Conservation (phyloP, 2,888 invertebrate species). For the Xestia sexstrigata region DNA sequence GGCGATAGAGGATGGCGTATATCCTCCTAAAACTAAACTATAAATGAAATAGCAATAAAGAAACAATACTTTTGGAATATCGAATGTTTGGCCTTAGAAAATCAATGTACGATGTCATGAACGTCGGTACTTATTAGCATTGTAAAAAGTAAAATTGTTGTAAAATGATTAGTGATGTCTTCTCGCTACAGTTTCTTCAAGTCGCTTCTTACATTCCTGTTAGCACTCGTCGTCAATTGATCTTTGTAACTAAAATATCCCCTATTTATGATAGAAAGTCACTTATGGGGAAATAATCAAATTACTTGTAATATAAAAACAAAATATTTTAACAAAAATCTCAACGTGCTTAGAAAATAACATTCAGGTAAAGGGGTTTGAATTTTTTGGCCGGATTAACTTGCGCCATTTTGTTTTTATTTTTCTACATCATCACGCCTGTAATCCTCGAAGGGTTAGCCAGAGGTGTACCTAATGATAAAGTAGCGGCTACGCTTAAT, state of each 20-base stretch:
- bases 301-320: not conserved
- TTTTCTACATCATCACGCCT: too few species aligned
- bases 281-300: not conserved
- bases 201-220: constrained; percentile 40
- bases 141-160: constrained; percentile 5
- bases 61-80: not conserved
- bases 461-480: too few species aligned
- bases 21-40: not conserved
- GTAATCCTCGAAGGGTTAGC: too few species aligned
- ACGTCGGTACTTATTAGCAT: not conserved
- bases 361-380: constrained; percentile 10
- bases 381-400: too few species aligned
- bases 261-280: not conserved
- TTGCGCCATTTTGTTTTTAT: too few species aligned
- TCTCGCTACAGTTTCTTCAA: constrained; percentile 3
- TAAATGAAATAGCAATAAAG: constrained; percentile 4
- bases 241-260: not conserved
- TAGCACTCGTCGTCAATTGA: constrained; percentile 42
- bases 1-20: too few species aligned
- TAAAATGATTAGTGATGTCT: constrained; percentile 2
- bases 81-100: not conserved
- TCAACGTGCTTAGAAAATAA: constrained; percentile 17
- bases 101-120: not conserved
- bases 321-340: not conserved
- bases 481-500: too few species aligned